Conservation (phyloP, 2,888 invertebrate species). For the Spialia ferax region DNA sequence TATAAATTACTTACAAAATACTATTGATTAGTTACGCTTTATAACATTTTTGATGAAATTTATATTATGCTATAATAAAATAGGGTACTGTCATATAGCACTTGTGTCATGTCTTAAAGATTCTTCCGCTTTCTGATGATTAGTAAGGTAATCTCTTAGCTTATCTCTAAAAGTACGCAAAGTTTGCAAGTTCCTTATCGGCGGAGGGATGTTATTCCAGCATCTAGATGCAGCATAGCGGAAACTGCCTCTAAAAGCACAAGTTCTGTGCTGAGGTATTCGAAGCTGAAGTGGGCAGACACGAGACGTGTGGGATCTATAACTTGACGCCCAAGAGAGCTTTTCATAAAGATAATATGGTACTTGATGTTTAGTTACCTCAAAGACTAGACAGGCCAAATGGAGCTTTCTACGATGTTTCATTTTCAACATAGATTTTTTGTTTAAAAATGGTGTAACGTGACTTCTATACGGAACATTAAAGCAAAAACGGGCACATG, state of each 20-base stretch:
- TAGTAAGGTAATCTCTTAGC: background rate
- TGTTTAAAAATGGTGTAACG: background rate
- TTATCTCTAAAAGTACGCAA: background rate
- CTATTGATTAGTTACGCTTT: too few species aligned
- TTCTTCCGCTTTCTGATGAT: background rate
- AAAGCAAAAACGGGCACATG: background rate
- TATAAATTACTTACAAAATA: too few species aligned
- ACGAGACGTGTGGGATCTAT: background rate
- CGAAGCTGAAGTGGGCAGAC: background rate
- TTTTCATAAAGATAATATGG: background rate
- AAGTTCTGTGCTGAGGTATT: background rate
- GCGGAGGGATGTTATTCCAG: background rate
- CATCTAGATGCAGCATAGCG: background rate
- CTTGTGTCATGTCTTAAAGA: too few species aligned
- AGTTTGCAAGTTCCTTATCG: constrained; percentile 8
- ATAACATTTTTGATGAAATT: too few species aligned
- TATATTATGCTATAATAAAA: too few species aligned
- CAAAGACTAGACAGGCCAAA: background rate
- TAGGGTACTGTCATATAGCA: background rate
- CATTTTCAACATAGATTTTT: background rate
- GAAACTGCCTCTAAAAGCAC: background rate
- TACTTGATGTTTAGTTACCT: background rate
- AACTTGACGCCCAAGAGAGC: background rate
- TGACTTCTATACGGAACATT: background rate
- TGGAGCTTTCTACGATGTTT: constrained; percentile 2